A percentile compares a stretch with the other conserved stretches of the same genome.
Evolutionary conservation across 1,140 invertebrate genomes (phyloP).

Genomic region (Telenomus remus): DNA sequence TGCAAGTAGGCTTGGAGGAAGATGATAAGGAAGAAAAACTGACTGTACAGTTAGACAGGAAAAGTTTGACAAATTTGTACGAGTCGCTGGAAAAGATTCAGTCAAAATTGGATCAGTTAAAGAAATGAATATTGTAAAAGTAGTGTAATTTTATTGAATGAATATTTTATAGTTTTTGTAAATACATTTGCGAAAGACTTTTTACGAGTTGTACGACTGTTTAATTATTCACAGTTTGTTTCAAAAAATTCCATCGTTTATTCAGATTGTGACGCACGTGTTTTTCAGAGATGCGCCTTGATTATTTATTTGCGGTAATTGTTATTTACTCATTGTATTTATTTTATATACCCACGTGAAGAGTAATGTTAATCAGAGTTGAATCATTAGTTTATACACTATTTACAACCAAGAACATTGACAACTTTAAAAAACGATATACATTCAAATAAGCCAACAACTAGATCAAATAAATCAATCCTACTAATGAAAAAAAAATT

Average conservation of each 20-base stretch:
- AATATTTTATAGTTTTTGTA: too few relatives aligned
- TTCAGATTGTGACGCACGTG: background rate
- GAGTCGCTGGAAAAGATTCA: conserved; percentile 69
- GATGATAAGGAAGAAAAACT: conserved; percentile 46
- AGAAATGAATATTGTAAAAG: conserved; percentile 53
- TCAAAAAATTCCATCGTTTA: too few relatives aligned
- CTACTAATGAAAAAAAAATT: too few relatives aligned
- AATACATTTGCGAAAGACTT: too few relatives aligned
- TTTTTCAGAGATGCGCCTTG: background rate
- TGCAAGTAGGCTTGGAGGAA: conserved; percentile 62
- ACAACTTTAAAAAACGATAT: too few relatives aligned
- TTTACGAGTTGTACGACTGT: too few relatives aligned
- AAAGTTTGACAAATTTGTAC: conserved; percentile 63
- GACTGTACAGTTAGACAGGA: conserved; percentile 67
- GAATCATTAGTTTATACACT: background rate
- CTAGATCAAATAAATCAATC: too few relatives aligned
- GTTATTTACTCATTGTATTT: background rate
- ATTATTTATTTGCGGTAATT: background rate
- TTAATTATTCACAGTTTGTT: too few relatives aligned
- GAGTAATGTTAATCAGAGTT: background rate
- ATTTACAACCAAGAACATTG: too few relatives aligned
- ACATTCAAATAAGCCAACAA: too few relatives aligned
- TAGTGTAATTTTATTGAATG: background rate
- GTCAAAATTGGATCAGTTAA: conserved; percentile 66
- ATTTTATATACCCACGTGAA: background rate